Conservation (phyloP, 2,888 invertebrate genomes). For the Leucophora obtusa region DNA sequence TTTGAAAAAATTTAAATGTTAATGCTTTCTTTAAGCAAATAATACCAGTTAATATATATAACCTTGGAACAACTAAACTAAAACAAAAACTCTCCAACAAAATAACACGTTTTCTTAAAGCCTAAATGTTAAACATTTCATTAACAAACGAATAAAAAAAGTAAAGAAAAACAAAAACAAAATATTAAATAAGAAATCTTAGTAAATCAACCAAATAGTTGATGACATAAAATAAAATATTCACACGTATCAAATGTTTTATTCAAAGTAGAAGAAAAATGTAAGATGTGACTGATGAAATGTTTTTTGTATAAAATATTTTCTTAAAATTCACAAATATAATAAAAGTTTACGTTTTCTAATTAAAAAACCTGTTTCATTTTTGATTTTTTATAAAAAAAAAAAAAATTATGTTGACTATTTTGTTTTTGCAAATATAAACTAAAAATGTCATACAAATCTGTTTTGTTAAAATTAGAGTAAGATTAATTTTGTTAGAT, state of each 20-base stretch:
- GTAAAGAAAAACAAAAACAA: background rate
- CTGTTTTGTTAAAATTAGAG: background rate
- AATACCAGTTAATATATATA: background rate
- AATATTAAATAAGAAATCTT: background rate
- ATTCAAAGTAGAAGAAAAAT: background rate
- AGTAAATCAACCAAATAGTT: background rate
- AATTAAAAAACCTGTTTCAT: background rate
- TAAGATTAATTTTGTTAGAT: background rate
- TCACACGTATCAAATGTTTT: background rate
- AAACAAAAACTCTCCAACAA: background rate
- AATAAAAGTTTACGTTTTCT: too few relatives aligned
- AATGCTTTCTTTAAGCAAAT: background rate
- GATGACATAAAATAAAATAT: background rate
- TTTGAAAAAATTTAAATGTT: too few relatives aligned
- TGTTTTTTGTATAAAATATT: too few relatives aligned
- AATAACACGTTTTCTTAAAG: background rate
- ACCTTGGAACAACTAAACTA: background rate
- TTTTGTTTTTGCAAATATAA: background rate
- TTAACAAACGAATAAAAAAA: too few relatives aligned
- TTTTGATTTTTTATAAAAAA: too few relatives aligned
- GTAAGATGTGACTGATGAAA: too few relatives aligned
- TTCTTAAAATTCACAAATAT: too few relatives aligned
- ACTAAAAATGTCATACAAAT: background rate
- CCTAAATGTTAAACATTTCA: background rate
- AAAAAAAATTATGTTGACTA: background rate